Base-by-base conservation (phyloP, 2,797 vertebrate genomes). In the Chlorospingus semifuscus region DNA sequence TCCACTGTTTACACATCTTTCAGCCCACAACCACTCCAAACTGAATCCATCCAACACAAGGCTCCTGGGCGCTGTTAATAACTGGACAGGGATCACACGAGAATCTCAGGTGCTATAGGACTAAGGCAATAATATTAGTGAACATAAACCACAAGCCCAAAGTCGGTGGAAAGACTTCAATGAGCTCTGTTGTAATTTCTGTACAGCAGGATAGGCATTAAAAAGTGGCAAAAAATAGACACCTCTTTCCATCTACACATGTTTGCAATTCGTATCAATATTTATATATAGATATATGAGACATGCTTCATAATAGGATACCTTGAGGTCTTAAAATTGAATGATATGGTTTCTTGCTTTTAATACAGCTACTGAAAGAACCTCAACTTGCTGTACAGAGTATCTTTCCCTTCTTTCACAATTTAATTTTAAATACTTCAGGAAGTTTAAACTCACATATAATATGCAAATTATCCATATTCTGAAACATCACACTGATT, bases 401-500 rank as follows among this genome's bases (percentile, higher is more conserved):
- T 56, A 37, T 61, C 44, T 41, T 89, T 72, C 68, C 24, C 17
- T 89, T 74, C 56, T 78, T 82, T 77, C 76, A 53, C 87, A 95
- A 93, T 94, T 96, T 68, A 95, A 77, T 49, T 83, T 93, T 94
- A 91, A 95, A 96, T 90, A 92, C 53, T 94, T 42, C n/a, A 95
- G 85, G 63, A 97, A 84, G 66, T 63, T 92, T 85, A 84, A 91
- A 88, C 52, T 90, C 56, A 68, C 32, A 91, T 5, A 81, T 71
- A 86, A 83, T 70, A 96, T 77, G 82, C 61, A 94, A 95, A 97
- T 95, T 80, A 68, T 47, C 61, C n/a, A 36, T 75, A 79, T 39
- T 21, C 32, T 79, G 76, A 95, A 95, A 92, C 87, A 88, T 87
- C 63, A 60, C 50, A 68, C 44, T 86, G 87, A 83, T 87, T 92